These are phyloP conservation scores for Myotis myotis DNA, from an alignment of 2,797 vertebrate species.

Conservation along the genomic window DNA sequence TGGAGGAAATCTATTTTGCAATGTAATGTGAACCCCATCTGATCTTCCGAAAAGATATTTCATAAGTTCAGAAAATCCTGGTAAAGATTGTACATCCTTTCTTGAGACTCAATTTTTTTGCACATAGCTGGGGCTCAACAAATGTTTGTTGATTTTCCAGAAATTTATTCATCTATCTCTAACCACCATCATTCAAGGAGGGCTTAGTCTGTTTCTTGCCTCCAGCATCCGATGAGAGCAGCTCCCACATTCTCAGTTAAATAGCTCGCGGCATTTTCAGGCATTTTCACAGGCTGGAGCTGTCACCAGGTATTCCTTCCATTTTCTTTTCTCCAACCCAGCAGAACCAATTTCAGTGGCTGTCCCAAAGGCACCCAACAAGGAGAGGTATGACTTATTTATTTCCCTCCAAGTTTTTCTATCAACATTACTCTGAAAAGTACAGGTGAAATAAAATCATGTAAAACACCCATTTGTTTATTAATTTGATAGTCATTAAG, in stretches of 20 bases:
- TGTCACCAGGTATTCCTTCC: not conserved
- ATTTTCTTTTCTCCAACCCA: not conserved
- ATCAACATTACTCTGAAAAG: not conserved
- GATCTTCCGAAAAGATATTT: constrained; percentile 13
- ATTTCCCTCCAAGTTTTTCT: not conserved
- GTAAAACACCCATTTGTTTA: not conserved
- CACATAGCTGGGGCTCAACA: not conserved
- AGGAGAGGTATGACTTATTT: not conserved
- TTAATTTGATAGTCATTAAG: not conserved
- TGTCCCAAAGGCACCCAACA: not conserved
- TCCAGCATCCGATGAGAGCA: not conserved
- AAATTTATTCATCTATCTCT: not conserved
- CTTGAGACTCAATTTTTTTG: not conserved
- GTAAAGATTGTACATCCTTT: not conserved
- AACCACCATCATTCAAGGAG: not conserved
- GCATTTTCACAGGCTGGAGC: not conserved
- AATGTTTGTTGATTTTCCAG: not conserved
- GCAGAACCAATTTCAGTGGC: not conserved
- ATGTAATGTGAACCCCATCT: not conserved
- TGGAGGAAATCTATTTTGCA: not conserved
- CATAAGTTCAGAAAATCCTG: constrained; percentile 19
- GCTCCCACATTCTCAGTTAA: not conserved
- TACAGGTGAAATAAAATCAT: not conserved
- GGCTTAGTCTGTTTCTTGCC: not conserved
- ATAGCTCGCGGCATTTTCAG: not conserved